These are phyloP conservation scores for Drosophila sordidapex DNA, from an alignment of 2,888 invertebrate species.

Conservation along the genomic window DNA sequence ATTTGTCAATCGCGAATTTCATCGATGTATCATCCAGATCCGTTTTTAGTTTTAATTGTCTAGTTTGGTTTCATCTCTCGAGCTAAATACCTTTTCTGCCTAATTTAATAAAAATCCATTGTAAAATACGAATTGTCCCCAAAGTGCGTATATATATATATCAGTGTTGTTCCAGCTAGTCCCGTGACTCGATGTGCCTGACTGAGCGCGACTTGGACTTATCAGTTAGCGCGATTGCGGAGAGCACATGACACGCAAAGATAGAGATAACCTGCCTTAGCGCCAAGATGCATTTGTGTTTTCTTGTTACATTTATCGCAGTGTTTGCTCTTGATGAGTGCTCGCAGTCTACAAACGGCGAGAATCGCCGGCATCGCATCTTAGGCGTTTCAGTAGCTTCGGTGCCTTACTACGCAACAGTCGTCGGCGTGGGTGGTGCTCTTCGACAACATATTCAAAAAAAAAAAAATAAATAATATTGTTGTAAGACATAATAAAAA, in stretches of 20 bases:
- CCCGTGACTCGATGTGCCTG: conserved; percentile 68
- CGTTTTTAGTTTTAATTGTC: conserved; percentile 63
- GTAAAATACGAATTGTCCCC: conserved; percentile 54
- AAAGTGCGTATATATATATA: neutral
- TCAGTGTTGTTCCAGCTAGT: conserved; percentile 25
- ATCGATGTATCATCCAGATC: conserved; percentile 60
- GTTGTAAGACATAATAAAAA: conserved; percentile 37
- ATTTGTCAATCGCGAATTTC: conserved; percentile 57
- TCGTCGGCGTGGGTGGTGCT: conserved; percentile 39
- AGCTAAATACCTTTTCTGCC: conserved; percentile 58
- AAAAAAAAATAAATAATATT: conserved; percentile 1
- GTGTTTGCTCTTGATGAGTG: conserved; percentile 60
- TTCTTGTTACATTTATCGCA: conserved; percentile 63
- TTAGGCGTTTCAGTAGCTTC: conserved; percentile 46
- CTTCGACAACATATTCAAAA: conserved; percentile 12
- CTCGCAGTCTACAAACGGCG: conserved; percentile 16
- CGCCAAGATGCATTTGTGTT: conserved; percentile 30
- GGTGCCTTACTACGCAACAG: conserved; percentile 47
- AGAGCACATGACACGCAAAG: conserved; percentile 50
- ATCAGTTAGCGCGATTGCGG: conserved; percentile 39
- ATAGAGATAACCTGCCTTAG: conserved; percentile 64
- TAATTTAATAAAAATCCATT: conserved; percentile 77
- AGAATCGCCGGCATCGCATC: conserved; percentile 22
- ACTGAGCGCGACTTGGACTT: conserved; percentile 60
- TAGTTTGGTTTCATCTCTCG: conserved; percentile 51